A percentile compares a stretch with the other conserved stretches of the same genome.
These are phyloP conservation scores for Nibea albiflora DNA, from an alignment of 2,113 vertebrate genomes.

Conservation along the genomic window DNA sequence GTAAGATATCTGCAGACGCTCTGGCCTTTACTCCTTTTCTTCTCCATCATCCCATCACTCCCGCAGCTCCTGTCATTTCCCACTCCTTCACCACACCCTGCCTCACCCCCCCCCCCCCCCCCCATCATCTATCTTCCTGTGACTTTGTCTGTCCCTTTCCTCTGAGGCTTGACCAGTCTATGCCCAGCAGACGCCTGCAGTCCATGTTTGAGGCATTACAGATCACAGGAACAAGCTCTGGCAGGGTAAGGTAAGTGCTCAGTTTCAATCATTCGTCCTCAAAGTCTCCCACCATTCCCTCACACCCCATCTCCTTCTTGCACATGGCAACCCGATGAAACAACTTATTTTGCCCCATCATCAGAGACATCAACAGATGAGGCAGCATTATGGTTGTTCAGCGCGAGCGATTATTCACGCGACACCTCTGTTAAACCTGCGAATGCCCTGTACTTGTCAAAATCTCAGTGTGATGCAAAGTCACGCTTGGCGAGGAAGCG, in stretches of 20 bases:
- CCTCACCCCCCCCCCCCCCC: not conserved
- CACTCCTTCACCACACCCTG: not conserved
- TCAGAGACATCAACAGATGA: slow-evolving; percentile 37
- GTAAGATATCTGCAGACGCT: not conserved
- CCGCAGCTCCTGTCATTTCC: not conserved
- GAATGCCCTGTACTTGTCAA: slow-evolving; percentile 71
- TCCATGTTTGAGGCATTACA: not conserved
- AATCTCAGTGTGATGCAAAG: slow-evolving; percentile 55
- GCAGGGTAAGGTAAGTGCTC: not conserved
- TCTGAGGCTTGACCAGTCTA: slow-evolving; percentile 4
- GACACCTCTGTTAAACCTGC: slow-evolving; percentile 53
- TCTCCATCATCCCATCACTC: slow-evolving; percentile 11
- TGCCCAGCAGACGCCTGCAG: not conserved
- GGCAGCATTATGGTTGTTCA: slow-evolving; percentile 34
- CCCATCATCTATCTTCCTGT: slow-evolving; percentile 16
- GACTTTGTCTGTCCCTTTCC: slow-evolving; percentile 14
- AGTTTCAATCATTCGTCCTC: slow-evolving; percentile 6
- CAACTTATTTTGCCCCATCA: slow-evolving; percentile 38
- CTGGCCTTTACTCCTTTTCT: not conserved
- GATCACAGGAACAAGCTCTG: slow-evolving; percentile 8
- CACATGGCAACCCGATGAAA: slow-evolving; percentile 6
- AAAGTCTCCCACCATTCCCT: not conserved
- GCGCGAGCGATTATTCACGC: slow-evolving; percentile 56
- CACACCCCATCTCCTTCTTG: slow-evolving; percentile 3
- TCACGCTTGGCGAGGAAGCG: slow-evolving; percentile 10